Evolutionary conservation across 2,888 invertebrate species (phyloP).

Genomic region (Perizoma flavofasciatum): DNA sequence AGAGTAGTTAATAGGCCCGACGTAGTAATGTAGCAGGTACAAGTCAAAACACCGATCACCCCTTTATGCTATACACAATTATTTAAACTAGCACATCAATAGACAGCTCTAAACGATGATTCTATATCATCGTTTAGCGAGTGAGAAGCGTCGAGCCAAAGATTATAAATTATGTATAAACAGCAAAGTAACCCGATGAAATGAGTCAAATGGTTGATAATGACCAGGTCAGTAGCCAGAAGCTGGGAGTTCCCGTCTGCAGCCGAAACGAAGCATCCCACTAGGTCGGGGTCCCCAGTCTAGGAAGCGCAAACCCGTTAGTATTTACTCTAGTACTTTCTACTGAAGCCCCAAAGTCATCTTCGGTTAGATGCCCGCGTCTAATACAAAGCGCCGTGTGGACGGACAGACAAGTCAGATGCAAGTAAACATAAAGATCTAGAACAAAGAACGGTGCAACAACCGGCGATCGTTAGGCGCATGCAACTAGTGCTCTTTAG

Average conservation of each 20-base stretch:
- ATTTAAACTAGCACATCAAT: conserved; percentile 52
- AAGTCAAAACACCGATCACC: conserved; percentile 56
- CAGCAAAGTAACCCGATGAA: conserved; percentile 48
- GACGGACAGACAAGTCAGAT: conserved; percentile 68
- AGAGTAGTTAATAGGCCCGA: conserved; percentile 22
- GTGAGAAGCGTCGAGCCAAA: conserved; percentile 57
- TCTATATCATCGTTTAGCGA: too few species aligned
- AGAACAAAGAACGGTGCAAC: conserved; percentile 51
- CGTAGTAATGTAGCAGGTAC: conserved; percentile 15
- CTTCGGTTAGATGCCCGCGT: conserved; percentile 15
- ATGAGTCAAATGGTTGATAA: conserved; percentile 49
- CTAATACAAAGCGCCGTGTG: conserved; percentile 55
- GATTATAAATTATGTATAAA: conserved; percentile 38
- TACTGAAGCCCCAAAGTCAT: conserved; percentile 40
- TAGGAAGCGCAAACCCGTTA: conserved; percentile 37
- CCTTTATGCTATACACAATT: conserved; percentile 38
- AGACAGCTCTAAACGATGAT: conserved; percentile 58
- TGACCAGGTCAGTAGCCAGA: conserved; percentile 42
- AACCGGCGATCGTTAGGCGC: conserved; percentile 48
- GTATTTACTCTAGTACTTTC: conserved; percentile 30
- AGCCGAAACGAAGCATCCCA: conserved; percentile 37
- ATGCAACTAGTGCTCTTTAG: conserved; percentile 72
- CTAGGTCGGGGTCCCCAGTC: conserved; percentile 24
- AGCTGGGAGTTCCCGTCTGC: conserved; percentile 38
- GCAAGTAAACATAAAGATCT: conserved; percentile 47